Percentiles rank a stretch among this genome's conserved stretches.
Conservation (phyloP, 2,113 vertebrate species). For the Setophaga coronata region DNA sequence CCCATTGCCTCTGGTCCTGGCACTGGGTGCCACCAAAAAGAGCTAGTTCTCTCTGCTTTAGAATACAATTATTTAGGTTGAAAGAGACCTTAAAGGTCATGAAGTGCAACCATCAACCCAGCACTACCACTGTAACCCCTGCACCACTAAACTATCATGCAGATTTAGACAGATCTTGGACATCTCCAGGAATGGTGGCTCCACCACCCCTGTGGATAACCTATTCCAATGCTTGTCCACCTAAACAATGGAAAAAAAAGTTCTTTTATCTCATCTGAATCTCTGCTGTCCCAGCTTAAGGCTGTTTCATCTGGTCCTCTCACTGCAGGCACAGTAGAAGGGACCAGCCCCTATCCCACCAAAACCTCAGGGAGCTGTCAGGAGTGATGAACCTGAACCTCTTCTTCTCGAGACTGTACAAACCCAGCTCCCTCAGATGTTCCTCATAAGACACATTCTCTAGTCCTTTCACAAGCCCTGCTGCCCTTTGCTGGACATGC, state of each 20-base stretch:
- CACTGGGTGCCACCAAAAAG: neutral
- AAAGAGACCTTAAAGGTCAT: neutral
- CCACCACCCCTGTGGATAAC: accelerated
- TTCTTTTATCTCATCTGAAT: neutral
- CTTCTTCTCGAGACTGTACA: neutral
- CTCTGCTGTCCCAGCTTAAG: neutral
- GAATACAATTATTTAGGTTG: neutral
- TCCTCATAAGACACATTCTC: neutral
- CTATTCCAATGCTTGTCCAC: neutral
- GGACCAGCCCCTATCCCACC: accelerated
- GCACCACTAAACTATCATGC: neutral
- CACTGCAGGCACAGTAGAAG: neutral
- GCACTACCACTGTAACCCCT: neutral
- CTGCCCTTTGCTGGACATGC: neutral
- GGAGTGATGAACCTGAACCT: neutral
- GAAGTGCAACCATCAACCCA: neutral
- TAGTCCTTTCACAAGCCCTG: neutral
- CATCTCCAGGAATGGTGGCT: neutral
- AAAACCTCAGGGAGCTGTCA: accelerated
- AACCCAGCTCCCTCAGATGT: neutral
- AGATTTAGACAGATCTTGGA: neutral
- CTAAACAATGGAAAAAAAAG: neutral
- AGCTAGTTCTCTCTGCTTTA: neutral
- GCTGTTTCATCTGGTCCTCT: neutral
- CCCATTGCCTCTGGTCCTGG: neutral